Evolutionary conservation across 2,797 vertebrate genomes (phyloP).

Genomic region (Smutsia temminckii): DNA sequence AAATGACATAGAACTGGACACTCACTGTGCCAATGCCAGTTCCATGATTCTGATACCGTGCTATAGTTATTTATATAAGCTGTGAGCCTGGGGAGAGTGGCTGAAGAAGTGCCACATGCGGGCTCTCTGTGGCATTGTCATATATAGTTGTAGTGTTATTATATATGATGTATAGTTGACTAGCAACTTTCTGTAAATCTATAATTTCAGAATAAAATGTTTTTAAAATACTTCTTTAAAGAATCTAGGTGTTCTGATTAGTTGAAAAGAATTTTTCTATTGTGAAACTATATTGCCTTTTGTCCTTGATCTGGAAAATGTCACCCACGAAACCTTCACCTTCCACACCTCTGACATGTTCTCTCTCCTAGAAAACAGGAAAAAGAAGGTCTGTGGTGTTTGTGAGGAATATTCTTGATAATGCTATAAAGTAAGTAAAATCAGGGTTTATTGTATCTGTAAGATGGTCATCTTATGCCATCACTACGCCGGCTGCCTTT

Average conservation of each 20-base stretch:
- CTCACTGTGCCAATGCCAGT: background rate
- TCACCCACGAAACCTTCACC: background rate
- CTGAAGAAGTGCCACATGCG: background rate
- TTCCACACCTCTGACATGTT: slow-evolving; percentile 47
- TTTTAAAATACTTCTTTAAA: background rate
- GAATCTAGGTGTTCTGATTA: background rate
- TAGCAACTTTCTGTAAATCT: background rate
- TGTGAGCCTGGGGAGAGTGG: background rate
- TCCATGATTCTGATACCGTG: background rate
- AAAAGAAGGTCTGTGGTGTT: slow-evolving; percentile 83
- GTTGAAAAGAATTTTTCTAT: background rate
- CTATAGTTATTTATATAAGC: background rate
- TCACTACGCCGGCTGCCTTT: background rate
- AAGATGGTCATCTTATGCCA: background rate
- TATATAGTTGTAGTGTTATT: background rate
- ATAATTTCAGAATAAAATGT: slow-evolving; percentile 20
- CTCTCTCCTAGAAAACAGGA: slow-evolving; percentile 86
- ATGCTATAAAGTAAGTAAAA: slow-evolving; percentile 92
- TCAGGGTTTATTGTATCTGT: background rate
- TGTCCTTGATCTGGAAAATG: background rate
- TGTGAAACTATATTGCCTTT: background rate
- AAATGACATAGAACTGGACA: background rate
- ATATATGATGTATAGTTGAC: background rate
- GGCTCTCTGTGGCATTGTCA: background rate
- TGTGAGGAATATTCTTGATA: slow-evolving; percentile 90